phyloP scores from a whole-genome alignment of 2,797 vertebrate species.

The Mycteria americana region DNA sequence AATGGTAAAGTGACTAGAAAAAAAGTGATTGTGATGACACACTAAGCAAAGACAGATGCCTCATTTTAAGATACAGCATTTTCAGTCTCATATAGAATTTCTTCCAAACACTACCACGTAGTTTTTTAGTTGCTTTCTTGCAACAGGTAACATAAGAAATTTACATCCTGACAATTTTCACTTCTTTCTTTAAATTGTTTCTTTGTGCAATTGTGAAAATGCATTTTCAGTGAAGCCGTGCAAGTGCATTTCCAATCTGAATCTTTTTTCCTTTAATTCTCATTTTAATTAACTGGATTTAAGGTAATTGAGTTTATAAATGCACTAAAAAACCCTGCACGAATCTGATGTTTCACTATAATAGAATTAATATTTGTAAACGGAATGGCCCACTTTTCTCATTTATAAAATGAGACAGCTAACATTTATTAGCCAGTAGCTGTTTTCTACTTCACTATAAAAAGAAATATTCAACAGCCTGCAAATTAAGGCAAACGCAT shows the following conservation, averaged over 20 bases:
- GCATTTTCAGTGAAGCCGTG: conserved; percentile 66
- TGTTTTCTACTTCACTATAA: background rate
- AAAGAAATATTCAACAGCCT: background rate
- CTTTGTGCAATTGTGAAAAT: conserved; percentile 10
- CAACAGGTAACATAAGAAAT: background rate
- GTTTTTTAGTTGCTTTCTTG: background rate
- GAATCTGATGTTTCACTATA: background rate
- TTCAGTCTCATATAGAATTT: background rate
- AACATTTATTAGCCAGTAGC: background rate
- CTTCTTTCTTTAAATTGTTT: background rate
- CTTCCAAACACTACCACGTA: background rate
- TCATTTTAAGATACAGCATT: background rate
- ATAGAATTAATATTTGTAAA: background rate
- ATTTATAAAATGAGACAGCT: background rate
- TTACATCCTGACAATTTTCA: background rate
- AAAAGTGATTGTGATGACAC: background rate
- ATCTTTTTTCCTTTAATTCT: background rate
- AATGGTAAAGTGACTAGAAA: background rate
- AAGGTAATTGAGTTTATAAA: background rate
- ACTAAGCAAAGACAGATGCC: background rate
- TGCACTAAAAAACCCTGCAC: background rate
- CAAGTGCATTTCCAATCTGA: conserved; percentile 78
- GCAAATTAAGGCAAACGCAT: background rate
- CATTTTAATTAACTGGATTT: background rate
- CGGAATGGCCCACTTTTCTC: background rate